Conservation (phyloP, 2,888 invertebrate genomes). For the Drosophila merina region DNA sequence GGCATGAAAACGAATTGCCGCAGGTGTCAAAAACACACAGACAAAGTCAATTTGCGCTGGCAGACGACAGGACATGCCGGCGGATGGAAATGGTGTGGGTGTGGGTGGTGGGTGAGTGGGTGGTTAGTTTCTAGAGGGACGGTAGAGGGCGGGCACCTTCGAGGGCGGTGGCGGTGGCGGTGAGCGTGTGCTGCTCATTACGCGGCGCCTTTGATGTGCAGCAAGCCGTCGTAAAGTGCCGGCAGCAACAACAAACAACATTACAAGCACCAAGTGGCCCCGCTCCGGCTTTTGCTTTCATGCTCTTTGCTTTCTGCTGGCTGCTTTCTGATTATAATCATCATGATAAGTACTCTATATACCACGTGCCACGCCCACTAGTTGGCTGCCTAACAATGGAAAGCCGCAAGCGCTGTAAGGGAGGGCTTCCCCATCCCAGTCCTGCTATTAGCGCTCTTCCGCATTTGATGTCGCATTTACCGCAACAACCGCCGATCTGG, state of each 20-base stretch:
- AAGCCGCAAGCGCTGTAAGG: constrained; percentile 39
- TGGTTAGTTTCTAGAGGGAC: constrained; percentile 10
- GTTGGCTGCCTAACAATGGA: constrained; percentile 54
- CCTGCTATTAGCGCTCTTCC: constrained; percentile 1
- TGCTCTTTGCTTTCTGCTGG: constrained; percentile 23
- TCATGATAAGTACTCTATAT: constrained; percentile 54
- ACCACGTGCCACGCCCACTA: constrained; percentile 41
- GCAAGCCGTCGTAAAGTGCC: constrained; percentile 77
- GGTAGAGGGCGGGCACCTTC: not conserved
- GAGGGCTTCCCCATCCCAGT: not conserved
- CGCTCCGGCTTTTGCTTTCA: constrained; percentile 38
- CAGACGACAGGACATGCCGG: constrained; percentile 44
- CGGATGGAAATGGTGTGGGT: constrained; percentile 4
- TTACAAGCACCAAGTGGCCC: constrained; percentile 75
- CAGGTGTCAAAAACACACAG: constrained; percentile 78
- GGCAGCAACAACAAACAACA: constrained; percentile 54
- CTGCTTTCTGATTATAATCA: constrained; percentile 73
- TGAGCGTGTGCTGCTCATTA: constrained; percentile 73
- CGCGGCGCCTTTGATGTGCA: constrained; percentile 77
- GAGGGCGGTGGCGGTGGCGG: constrained; percentile 26
- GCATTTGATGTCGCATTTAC: constrained; percentile 43
- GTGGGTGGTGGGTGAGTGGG: not conserved
- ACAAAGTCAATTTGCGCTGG: constrained; percentile 74
- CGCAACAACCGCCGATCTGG: constrained; percentile 13
- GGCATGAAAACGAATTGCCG: constrained; percentile 72